Evolutionary conservation across 2,797 vertebrate genomes (phyloP).

Genomic region (Psittacula derbiana): DNA sequence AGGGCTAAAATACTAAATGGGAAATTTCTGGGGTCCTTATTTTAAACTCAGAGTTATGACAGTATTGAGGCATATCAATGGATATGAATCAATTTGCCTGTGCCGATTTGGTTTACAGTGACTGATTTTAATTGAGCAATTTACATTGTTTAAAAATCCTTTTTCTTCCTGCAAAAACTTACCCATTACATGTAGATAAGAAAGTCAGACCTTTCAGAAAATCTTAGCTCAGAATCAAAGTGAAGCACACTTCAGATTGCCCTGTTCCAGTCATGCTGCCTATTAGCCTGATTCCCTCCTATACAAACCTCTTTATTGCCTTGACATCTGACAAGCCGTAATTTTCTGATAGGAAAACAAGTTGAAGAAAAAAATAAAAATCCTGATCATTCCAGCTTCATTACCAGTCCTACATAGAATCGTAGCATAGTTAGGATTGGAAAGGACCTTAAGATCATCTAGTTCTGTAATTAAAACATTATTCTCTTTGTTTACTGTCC

Average conservation of each 20-base stretch:
- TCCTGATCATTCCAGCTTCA: not conserved
- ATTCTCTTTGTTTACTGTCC: not conserved
- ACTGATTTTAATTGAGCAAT: not conserved
- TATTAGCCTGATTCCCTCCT: not conserved
- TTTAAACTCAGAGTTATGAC: not conserved
- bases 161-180: not conserved
- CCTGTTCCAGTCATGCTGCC: fast-evolving
- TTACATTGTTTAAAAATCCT: not conserved
- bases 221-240: not conserved
- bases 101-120: not conserved
- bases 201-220: not conserved
- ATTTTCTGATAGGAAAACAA: not conserved
- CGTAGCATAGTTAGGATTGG: not conserved
- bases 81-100: not conserved
- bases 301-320: not conserved
- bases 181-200: not conserved
- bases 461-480: not conserved
- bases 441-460: not conserved
- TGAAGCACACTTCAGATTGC: not conserved
- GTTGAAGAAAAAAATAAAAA: not conserved
- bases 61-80: not conserved
- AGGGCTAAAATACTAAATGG: not conserved
- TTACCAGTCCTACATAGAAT: not conserved
- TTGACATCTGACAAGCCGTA: not conserved
- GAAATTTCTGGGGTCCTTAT: not conserved